Evolutionary conservation across 1,140 invertebrate species (phyloP).

Genomic region (Oscheius sp.): DNA sequence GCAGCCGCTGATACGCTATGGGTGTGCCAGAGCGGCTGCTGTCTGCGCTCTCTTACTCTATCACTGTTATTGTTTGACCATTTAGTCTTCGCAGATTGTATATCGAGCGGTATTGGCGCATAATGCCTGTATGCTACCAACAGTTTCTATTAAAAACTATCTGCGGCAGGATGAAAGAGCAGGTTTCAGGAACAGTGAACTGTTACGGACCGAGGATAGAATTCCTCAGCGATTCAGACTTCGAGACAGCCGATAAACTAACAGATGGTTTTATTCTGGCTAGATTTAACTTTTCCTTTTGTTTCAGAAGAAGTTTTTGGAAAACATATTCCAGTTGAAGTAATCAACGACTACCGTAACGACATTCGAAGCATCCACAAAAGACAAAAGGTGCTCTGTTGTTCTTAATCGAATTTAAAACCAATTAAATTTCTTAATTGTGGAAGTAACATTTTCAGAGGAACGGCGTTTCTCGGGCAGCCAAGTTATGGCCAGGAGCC

Average conservation of each 20-base stretch:
- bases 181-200: no score
- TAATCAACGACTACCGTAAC: conserved; percentile 49
- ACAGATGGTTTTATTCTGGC: conserved; percentile 35
- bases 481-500: conserved; percentile 57
- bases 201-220: neutral
- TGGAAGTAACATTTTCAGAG: conserved; percentile 38
- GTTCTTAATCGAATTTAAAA: conserved; percentile 11
- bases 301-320: conserved; percentile 47
- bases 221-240: conserved; percentile 47
- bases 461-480: conserved; percentile 55
- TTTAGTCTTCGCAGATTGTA: no score
- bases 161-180: neutral
- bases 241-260: conserved; percentile 49
- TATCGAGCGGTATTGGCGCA: no score
- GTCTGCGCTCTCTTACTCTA: neutral
- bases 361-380: conserved; percentile 47
- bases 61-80: neutral
- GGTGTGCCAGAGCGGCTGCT: no score
- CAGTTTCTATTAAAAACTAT: no score
- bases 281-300: neutral
- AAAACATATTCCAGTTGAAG: conserved; percentile 44
- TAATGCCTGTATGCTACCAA: no score
- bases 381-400: conserved; percentile 15
- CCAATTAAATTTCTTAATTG: no score
- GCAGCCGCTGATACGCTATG: no score